Base-by-base conservation (phyloP, 2,888 invertebrate genomes). In the Spialia ferax region DNA sequence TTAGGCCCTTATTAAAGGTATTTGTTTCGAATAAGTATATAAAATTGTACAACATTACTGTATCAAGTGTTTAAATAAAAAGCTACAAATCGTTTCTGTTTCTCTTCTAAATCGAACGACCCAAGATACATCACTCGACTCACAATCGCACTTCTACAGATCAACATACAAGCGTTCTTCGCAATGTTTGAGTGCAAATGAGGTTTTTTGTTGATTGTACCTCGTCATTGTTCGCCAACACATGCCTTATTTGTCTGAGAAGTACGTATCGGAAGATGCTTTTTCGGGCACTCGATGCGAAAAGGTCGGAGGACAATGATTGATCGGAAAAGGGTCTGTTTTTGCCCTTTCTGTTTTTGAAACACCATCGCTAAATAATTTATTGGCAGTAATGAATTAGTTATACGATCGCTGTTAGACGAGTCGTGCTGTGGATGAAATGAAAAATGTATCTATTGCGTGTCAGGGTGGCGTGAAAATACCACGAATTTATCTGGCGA, bases 161-260 rank as follows among this genome's bases (percentile, higher is more conserved):
- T 86, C 86, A 88, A 87, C 89, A 82, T 82, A 83, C 85, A 82
- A 81, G 78, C 78, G 80, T 82, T 84, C 84, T 84, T 83, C 81
- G 81, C 79, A 76, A 79, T 82, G 77, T 71, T 81, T 80, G 82
- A 88, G 89, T 87, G 88, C 81, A 89, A 89, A 89, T 87, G 85
- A 89, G 87, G 80, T 86, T 89, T 88, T 88, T 88, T 88, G 82
- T 80, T 75, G 77, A 77, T 75, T 72, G 74, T 77, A 73, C 76
- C 45, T 48, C 45, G 45, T 48, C 42, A 75, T 73, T 74, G 74
- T 76, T 71, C 63, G 65, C 23, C 59, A 67, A 67, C 66, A 67
- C 45, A 55, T 55, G 60, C 66, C 61, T 67, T 67, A 67, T 62
- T 67, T 62, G 67, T 62, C 62, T 55, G 61, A 67, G 67, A 48